Evolutionary conservation across 2,797 vertebrate genomes (phyloP).

Genomic region (Pelodytes ibericus): DNA sequence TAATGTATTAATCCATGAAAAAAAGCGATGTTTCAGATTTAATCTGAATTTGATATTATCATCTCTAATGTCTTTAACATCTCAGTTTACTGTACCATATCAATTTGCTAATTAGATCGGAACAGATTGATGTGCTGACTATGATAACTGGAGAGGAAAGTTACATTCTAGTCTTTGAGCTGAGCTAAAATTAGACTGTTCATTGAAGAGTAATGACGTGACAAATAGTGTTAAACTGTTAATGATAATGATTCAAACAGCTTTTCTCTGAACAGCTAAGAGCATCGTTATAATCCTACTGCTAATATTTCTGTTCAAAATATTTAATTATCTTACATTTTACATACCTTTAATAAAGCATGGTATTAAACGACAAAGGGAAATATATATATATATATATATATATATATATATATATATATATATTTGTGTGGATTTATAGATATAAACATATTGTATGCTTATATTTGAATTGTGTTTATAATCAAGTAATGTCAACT

Average conservation of each 20-base stretch:
- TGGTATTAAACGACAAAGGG: no score
- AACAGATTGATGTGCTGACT: constrained; percentile 38
- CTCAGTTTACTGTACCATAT: constrained; percentile 30
- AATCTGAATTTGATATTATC: constrained; percentile 37
- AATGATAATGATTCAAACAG: constrained; percentile 39
- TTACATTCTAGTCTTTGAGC: constrained; percentile 12
- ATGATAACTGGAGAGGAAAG: constrained; percentile 43
- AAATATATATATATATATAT: no score
- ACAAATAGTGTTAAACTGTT: constrained; percentile 42
- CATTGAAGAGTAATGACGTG: constrained; percentile 42
- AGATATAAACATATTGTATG: no score
- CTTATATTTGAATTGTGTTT: no score
- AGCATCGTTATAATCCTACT: no score
- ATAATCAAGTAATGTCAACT: no score
- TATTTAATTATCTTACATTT: no score
- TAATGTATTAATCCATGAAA: constrained; percentile 27
- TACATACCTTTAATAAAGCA: no score
- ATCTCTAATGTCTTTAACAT: constrained; percentile 26
- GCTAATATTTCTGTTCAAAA: no score
- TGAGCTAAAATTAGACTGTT: constrained; percentile 29
- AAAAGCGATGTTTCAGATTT: constrained; percentile 24
- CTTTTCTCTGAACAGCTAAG: constrained; percentile 2
- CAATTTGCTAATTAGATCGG: constrained; percentile 49
- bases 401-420: no score
- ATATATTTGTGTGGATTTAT: no score